Conservation (phyloP, 1,140 invertebrate species). For the Temnothorax curvispinosus region DNA sequence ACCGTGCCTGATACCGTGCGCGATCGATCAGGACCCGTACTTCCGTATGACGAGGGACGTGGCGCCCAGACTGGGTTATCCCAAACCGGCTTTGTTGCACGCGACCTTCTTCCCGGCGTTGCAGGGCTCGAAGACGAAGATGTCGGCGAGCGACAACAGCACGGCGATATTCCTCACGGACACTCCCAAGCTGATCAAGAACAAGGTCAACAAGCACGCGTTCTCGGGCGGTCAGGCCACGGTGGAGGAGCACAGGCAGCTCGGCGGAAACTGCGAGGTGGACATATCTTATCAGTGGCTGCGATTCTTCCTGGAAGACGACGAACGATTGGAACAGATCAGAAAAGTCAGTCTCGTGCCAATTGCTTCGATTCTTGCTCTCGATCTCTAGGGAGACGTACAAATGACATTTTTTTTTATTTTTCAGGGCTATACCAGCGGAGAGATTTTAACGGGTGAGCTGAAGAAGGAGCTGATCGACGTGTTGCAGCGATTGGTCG, state of each 20-base stretch:
- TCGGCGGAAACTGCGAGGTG: conserved; percentile 97
- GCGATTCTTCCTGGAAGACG: conserved; percentile 98
- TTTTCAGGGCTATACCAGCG: conserved; percentile 93
- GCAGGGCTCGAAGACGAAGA: conserved; percentile 98
- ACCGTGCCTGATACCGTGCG: conserved; percentile 98
- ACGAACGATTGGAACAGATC: conserved; percentile 94
- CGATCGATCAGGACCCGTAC: conserved; percentile 99
- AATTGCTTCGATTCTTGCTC: not conserved
- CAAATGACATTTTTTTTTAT: not conserved
- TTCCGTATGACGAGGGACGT: conserved; percentile 99
- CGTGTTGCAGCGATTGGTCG: conserved; percentile 90
- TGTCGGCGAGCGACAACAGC: conserved; percentile 98
- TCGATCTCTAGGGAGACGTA: not conserved
- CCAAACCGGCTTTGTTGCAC: conserved; percentile 98
- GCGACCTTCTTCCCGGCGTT: conserved; percentile 98
- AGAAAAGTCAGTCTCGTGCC: conserved; percentile 86
- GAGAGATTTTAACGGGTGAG: conserved; percentile 96
- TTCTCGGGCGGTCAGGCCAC: conserved; percentile 98
- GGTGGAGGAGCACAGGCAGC: conserved; percentile 95
- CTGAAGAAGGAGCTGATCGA: conserved; percentile 97
- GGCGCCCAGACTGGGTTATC: conserved; percentile 94
- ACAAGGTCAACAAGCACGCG: conserved; percentile 99
- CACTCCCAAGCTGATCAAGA: conserved; percentile 98
- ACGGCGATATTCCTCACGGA: conserved; percentile 98
- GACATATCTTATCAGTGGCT: conserved; percentile 99